These are phyloP conservation scores for Pheosia gnoma DNA, from an alignment of 2,888 invertebrate species.

Conservation along the genomic window DNA sequence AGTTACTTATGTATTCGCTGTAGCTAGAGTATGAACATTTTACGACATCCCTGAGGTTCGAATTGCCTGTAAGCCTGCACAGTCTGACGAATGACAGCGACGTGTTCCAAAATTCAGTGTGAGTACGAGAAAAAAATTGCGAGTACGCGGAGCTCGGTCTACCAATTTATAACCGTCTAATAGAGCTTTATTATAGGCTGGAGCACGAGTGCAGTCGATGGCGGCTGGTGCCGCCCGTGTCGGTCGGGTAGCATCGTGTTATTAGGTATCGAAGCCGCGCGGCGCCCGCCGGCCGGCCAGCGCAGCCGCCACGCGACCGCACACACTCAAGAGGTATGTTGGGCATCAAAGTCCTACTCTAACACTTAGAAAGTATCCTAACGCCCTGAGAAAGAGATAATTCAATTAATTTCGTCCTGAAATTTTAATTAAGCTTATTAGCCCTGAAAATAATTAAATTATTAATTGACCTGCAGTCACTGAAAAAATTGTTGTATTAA, in stretches of 20 bases:
- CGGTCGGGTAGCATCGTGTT: not conserved
- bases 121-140: no score
- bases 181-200: not conserved
- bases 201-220: not conserved
- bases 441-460: slow-evolving; percentile 75
- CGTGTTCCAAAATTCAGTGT: not conserved
- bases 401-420: slow-evolving; percentile 66
- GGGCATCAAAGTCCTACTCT: slow-evolving; percentile 36
- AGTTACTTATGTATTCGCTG: no score
- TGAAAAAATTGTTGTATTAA: slow-evolving; percentile 64
- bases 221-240: not conserved
- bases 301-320: slow-evolving; percentile 5
- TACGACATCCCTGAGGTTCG: no score
- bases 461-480: slow-evolving; percentile 59
- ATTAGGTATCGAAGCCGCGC: no score
- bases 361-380: slow-evolving; percentile 44
- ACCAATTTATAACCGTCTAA: no score
- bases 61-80: no score
- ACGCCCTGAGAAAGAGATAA: slow-evolving; percentile 66
- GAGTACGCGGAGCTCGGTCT: no score
- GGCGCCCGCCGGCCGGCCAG: slow-evolving; percentile 4
- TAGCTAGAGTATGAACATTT: no score
- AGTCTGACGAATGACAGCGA: not conserved
- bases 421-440: slow-evolving; percentile 68
- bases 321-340: slow-evolving; percentile 4